A percentile compares a stretch with the other conserved stretches of the same genome.
These are phyloP conservation scores for Hoplodrina blanda DNA, from an alignment of 2,888 invertebrate genomes.

Conservation along the genomic window DNA sequence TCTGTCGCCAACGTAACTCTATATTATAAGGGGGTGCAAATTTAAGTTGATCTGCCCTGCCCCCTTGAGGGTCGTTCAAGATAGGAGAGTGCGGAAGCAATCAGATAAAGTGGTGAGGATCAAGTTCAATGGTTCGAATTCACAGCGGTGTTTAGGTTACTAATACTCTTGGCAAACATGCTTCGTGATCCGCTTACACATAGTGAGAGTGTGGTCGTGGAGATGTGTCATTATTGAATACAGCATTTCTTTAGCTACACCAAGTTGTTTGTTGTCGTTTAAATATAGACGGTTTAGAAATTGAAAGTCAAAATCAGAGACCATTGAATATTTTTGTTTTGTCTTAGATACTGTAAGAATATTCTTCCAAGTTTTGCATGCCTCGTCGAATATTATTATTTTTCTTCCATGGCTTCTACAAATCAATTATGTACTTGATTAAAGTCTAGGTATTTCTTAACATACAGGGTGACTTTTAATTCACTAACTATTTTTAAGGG, in stretches of 20 bases:
- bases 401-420: no score
- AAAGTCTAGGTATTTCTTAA: no score
- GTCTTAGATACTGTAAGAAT: background rate
- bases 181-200: constrained; percentile 80
- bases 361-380: no score
- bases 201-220: constrained; percentile 65
- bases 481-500: no score
- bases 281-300: background rate
- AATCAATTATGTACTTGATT: no score
- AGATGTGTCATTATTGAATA: constrained; percentile 66
- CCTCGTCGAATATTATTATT: no score
- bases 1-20: constrained; percentile 73
- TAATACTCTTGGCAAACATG: constrained; percentile 82
- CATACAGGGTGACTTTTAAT: no score
- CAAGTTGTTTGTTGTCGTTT: background rate
- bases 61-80: constrained; percentile 37
- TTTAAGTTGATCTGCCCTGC: constrained; percentile 67
- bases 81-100: constrained; percentile 44
- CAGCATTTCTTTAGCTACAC: constrained; percentile 32
- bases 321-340: background rate
- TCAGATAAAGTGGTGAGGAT: constrained; percentile 59
- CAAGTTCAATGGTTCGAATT: constrained; percentile 69
- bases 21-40: constrained; percentile 69
- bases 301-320: no score
- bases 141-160: constrained; percentile 80